Evolutionary conservation across 2,888 invertebrate genomes (phyloP).

Genomic region (Pristionchus fissidentatus): DNA sequence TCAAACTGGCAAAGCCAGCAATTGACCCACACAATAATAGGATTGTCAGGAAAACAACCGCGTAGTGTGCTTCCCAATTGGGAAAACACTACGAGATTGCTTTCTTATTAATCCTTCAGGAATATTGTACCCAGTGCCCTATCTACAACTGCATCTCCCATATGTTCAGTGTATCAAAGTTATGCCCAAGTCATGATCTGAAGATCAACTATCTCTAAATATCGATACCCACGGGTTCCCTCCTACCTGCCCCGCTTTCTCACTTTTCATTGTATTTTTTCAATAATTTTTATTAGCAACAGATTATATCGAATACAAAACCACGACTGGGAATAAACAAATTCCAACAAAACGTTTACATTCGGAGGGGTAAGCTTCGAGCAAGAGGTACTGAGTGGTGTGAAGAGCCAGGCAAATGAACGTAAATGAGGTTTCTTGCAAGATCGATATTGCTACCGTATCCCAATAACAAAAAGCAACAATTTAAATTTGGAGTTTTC

Average conservation of each 20-base stretch:
- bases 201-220: slow-evolving; percentile 1
- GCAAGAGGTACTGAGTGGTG: slow-evolving; percentile 35
- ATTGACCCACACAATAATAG: too few species aligned
- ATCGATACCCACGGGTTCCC: slow-evolving; percentile 26
- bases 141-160: too few species aligned
- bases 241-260: slow-evolving; percentile 4
- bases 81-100: too few species aligned
- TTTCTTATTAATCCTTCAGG: too few species aligned
- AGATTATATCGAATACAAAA: slow-evolving; percentile 15
- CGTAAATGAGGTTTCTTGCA: slow-evolving; percentile 28
- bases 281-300: slow-evolving; percentile 31
- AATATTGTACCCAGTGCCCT: too few species aligned
- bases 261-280: background rate
- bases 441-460: slow-evolving; percentile 44
- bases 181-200: slow-evolving; percentile 1
- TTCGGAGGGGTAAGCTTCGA: slow-evolving; percentile 22
- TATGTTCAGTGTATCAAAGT: too few species aligned
- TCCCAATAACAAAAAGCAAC: slow-evolving; percentile 43
- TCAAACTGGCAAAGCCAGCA: too few species aligned
- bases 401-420: slow-evolving; percentile 35
- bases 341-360: background rate
- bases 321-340: slow-evolving; percentile 34
- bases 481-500: slow-evolving; percentile 41
- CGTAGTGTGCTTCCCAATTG: too few species aligned
- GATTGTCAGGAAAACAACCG: too few species aligned